phyloP scores from a whole-genome alignment of 2,113 vertebrate genomes.

The Anhinga rufa region DNA sequence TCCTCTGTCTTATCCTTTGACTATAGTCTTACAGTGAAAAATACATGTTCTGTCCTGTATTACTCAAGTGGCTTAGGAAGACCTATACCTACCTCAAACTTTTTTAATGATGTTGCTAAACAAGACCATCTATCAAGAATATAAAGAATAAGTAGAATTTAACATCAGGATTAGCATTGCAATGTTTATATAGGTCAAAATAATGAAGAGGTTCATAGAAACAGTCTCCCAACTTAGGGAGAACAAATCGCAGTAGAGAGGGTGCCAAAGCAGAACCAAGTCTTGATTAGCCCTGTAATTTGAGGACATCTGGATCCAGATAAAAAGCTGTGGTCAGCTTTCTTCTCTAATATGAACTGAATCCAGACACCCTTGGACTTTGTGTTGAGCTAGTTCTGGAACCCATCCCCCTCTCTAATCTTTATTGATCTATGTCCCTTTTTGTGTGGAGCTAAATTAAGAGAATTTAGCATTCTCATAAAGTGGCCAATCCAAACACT shows the following conservation, averaged over 20 bases:
- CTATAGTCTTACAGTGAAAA: neutral
- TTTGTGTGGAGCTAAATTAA: neutral
- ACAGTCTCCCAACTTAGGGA: neutral
- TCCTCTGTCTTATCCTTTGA: neutral
- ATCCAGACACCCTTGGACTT: constrained; percentile 1
- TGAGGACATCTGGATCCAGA: constrained; percentile 8
- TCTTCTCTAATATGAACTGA: neutral
- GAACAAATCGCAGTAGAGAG: neutral
- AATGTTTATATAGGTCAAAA: neutral
- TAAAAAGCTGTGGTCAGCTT: neutral
- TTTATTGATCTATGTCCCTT: neutral
- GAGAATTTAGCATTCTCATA: neutral
- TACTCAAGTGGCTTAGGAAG: neutral
- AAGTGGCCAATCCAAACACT: neutral
- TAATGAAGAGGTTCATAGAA: neutral
- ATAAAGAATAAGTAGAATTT: neutral
- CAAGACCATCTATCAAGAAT: neutral
- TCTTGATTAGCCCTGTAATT: neutral
- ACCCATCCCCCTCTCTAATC: neutral
- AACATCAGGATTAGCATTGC: neutral
- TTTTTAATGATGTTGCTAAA: neutral
- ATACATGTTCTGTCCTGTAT: neutral
- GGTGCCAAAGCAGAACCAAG: neutral
- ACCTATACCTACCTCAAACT: neutral
- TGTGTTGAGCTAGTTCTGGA: neutral